Evolutionary conservation across 1,140 invertebrate genomes (phyloP), one percentile per base, ranked within the genome.

Genomic region (Zaprionus inermis): DNA sequence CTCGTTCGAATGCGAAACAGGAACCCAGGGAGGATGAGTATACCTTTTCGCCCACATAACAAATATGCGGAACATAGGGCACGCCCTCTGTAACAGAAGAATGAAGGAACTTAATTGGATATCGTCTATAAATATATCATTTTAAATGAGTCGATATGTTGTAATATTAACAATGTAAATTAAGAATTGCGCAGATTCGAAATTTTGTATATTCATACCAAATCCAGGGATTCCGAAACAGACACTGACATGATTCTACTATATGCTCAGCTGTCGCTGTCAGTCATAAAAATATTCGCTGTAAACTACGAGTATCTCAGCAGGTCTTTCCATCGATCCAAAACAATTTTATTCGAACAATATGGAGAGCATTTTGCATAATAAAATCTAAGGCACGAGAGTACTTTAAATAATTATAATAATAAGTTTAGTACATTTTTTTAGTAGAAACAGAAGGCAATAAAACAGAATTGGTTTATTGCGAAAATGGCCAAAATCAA

Each of bases 61-160:
- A 95, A 10, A 93, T 94, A 83, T 95, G 95, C 36, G 94, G 93
- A 11, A 95, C 93, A 88, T 94, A 95, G 30, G 93, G 94, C 44
- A 95, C 92, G 46, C 93, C 93, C 92, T 95, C 95, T 95, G 89
- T 24, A 91, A 67, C 63, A 44, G n/a, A 44, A 44, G n/a, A 66
- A 79, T 12, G 36, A 22, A 76, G 24, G 28, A 49, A 18, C n/a
- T 34, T 20, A 46, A 67, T 51, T 36, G 11, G 11, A 54, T 30
- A 54, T 1, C 1, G 16, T n/a, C 10, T 24, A 28, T 30, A 30
- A 5, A 28, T n/a, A 54, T 5, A 28, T 24, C 1, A 54, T 44
- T 16, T 44, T 1, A 54, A 49, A 20, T 22, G 11, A 49, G 16
- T 46, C 16, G 16, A 18, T 2, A 46, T 46, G 38, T 16, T 44